A percentile compares a stretch with the other conserved stretches of the same genome.
Conservation (phyloP, 2,888 invertebrate species). For the Mactromeris polynyma region DNA sequence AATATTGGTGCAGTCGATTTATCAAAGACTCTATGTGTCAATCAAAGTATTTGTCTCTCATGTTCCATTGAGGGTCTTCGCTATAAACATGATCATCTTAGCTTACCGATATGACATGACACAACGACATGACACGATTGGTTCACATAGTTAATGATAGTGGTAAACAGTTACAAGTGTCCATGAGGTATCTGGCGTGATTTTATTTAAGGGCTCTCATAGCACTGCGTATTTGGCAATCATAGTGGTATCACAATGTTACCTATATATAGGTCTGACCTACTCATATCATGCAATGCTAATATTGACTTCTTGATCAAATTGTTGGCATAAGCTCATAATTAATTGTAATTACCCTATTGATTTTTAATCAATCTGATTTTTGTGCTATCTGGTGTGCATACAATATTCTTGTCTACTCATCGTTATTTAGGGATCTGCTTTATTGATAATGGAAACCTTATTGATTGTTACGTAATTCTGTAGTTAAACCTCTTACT, state of each 20-base stretch:
- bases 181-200: not conserved
- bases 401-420: not conserved
- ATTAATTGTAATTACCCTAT: not conserved
- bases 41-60: not conserved
- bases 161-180: not conserved
- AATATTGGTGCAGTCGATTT: not conserved
- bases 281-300: not conserved
- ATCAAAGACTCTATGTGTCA: not conserved
- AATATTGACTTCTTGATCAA: not conserved
- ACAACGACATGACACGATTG: not conserved
- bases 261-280: not conserved
- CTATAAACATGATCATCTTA: not conserved
- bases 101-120: not conserved
- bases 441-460: too few species aligned
- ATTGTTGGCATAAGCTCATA: not conserved
- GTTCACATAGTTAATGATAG: not conserved
- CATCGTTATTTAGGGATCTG: not conserved
- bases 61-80: not conserved
- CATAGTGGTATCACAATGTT: not conserved
- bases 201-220: not conserved
- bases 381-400: not conserved
- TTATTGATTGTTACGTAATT: too few species aligned
- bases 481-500: too few species aligned
- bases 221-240: not conserved
- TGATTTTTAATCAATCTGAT: not conserved